Conservation (phyloP, 2,888 invertebrate genomes). For the Amiota minor region DNA sequence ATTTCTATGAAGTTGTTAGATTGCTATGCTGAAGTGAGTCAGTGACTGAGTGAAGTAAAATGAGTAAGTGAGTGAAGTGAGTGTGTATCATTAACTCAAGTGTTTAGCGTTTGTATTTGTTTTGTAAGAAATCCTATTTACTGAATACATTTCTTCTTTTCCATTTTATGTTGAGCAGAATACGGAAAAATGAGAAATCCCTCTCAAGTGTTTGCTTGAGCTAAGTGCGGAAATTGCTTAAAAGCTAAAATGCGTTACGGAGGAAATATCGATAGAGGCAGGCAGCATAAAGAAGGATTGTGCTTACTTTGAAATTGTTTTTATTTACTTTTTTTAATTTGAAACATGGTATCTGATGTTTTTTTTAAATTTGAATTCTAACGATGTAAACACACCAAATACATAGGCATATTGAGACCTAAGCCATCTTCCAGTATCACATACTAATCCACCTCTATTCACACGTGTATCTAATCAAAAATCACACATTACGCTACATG, state of each 20-base stretch:
- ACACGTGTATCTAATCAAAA: conserved; percentile 51
- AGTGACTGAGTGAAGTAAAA: no score
- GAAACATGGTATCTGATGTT: no score
- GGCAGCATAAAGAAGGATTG: not conserved
- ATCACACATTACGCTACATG: conserved; percentile 63
- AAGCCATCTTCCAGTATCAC: no score
- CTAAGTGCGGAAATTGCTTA: conserved; percentile 59
- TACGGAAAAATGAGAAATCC: not conserved
- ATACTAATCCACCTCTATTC: no score
- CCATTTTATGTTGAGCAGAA: no score
- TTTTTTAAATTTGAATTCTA: no score
- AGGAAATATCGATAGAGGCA: conserved; percentile 1
- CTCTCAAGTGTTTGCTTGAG: conserved; percentile 17
- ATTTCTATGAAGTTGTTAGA: conserved; percentile 15
- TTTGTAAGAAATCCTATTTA: conserved; percentile 31
- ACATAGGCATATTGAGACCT: no score
- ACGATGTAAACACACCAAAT: no score
- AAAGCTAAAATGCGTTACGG: conserved; percentile 56
- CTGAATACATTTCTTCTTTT: conserved; percentile 13
- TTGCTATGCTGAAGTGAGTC: conserved; percentile 44
- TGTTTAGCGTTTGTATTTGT: conserved; percentile 38
- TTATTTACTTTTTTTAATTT: no score
- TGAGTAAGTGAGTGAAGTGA: conserved; percentile 39
- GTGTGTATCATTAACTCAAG: conserved; percentile 66
- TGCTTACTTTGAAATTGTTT: not conserved